phyloP scores from a whole-genome alignment of 1,140 invertebrate species.

The Coptotermes formosanus region DNA sequence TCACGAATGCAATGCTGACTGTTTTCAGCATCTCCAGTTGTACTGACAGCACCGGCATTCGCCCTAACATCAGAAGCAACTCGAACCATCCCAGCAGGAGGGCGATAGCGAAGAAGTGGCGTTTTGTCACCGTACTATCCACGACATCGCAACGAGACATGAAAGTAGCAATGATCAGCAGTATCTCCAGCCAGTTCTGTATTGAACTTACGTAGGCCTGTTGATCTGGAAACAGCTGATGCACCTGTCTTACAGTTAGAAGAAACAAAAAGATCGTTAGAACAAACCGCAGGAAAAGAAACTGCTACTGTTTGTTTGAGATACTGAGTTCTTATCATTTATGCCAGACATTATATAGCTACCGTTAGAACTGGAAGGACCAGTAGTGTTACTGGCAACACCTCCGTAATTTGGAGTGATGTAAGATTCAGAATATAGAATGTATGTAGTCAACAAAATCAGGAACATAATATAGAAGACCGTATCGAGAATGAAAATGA shows the following conservation, averaged over 20 bases:
- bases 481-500: not conserved
- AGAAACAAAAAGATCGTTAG: not conserved
- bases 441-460: not conserved
- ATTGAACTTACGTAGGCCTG: not conserved
- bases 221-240: not conserved
- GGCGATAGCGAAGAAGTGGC: conserved; percentile 57
- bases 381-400: not conserved
- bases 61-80: conserved; percentile 70
- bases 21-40: conserved; percentile 75
- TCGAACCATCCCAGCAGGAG: conserved; percentile 73
- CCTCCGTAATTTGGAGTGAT: too few relatives aligned
- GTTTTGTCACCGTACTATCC: conserved; percentile 30
- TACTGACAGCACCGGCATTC: conserved; percentile 68
- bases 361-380: too few relatives aligned
- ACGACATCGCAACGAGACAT: not conserved
- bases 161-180: not conserved
- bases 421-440: not conserved
- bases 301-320: too few relatives aligned
- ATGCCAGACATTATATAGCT: too few relatives aligned
- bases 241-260: not conserved
- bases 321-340: too few relatives aligned
- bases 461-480: not conserved
- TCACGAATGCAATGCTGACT: conserved; percentile 73
- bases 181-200: not conserved
- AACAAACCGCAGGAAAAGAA: not conserved